Percentiles rank a stretch among this genome's conserved stretches.
These are phyloP conservation scores for Gulo gulo DNA, from an alignment of 2,113 vertebrate species.

Conservation along the genomic window DNA sequence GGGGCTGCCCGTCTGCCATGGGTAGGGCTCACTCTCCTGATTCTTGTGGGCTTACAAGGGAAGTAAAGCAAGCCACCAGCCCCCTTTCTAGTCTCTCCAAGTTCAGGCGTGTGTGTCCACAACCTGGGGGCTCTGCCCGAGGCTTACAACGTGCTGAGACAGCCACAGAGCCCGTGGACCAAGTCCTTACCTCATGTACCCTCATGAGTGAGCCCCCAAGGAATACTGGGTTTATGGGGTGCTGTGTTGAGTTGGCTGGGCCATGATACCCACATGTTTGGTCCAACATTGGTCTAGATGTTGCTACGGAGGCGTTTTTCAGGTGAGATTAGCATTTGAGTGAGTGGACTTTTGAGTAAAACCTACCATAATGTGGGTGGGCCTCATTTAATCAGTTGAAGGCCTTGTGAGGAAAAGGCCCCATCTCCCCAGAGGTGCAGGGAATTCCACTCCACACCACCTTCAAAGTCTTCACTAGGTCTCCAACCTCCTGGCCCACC, in stretches of 20 bases:
- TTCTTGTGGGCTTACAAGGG: too few species aligned
- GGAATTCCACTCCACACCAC: not conserved
- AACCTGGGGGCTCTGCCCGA: not conserved
- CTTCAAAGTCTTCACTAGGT: not conserved
- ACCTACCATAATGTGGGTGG: not conserved
- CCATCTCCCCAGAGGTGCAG: not conserved
- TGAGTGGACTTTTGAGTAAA: not conserved
- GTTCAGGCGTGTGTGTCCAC: not conserved
- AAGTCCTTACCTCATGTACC: too few species aligned
- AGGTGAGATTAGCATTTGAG: not conserved
- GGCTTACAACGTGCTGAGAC: not conserved
- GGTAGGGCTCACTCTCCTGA: not conserved
- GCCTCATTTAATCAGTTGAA: not conserved
- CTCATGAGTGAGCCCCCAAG: not conserved
- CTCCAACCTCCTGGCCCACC: not conserved
- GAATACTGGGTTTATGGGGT: too few species aligned
- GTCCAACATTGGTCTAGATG: not conserved
- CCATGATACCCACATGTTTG: accelerated
- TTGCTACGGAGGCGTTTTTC: not conserved
- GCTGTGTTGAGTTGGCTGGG: not conserved
- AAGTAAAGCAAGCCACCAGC: not conserved
- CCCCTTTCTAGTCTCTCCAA: too few species aligned
- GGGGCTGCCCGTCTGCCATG: not conserved
- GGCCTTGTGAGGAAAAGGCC: not conserved
- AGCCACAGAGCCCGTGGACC: not conserved